Evolutionary conservation across 2,113 vertebrate species (phyloP).

Genomic region (Hyperopisus bebe): DNA sequence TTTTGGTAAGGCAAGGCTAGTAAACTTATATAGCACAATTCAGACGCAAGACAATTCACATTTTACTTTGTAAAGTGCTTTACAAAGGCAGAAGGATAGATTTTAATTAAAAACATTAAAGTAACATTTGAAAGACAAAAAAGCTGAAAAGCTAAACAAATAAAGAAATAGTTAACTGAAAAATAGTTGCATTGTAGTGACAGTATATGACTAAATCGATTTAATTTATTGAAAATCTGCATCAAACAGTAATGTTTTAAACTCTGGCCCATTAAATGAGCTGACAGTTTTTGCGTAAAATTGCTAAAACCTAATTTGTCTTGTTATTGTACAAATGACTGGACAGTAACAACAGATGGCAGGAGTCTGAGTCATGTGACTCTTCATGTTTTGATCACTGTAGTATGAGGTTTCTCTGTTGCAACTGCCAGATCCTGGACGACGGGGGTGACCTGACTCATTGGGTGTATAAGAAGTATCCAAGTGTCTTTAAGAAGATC

Average conservation of each 20-base stretch:
- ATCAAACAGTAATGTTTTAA: background rate
- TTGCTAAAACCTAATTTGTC: background rate
- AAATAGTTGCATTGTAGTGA: background rate
- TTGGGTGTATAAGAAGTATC: constrained; percentile 81
- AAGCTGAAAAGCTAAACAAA: background rate
- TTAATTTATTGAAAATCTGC: background rate
- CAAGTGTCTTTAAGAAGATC: constrained; percentile 77
- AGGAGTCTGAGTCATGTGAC: background rate
- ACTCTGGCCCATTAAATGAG: background rate
- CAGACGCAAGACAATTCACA: background rate
- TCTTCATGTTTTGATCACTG: background rate
- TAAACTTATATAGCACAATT: background rate
- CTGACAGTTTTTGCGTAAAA: background rate
- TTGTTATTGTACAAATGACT: background rate
- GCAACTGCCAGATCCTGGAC: constrained; percentile 67
- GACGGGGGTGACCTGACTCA: constrained; percentile 78
- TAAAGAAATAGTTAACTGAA: background rate
- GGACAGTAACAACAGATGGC: background rate
- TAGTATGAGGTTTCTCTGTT: background rate
- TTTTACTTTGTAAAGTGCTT: too few species aligned
- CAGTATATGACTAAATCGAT: background rate
- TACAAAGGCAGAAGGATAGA: background rate
- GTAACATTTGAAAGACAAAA: background rate
- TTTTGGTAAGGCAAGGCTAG: background rate
- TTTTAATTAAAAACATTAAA: background rate